Base-by-base conservation (phyloP, 2,888 invertebrate genomes). In the Zygothrica quintamaculata region DNA sequence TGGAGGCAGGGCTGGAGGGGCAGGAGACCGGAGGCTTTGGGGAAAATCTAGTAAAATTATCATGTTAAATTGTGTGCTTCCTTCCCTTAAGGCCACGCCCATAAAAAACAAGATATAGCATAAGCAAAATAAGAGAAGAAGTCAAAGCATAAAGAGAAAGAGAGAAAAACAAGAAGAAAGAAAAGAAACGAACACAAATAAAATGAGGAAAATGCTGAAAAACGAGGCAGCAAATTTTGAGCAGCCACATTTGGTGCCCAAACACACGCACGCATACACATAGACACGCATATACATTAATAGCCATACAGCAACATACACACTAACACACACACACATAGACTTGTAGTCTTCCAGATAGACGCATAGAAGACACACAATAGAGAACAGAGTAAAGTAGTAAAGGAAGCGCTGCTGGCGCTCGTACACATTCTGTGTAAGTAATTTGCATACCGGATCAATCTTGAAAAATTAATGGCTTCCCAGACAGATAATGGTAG, bases 401-500 rank as follows among this genome's bases (percentile, higher is more conserved):
- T 65, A 59, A 60, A 74, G 80, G 80, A 82, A 77, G 62, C 76
- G 73, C 76, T 66, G 65, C 72, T 74, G 67, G 62, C 75, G 74
- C 75, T 72, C 67, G 69, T 72, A 65, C 76, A 84, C 79, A 80
- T 74, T 77, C 77, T 77, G 73, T 81, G 81, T 77, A 87, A 85
- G 87, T 88, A 87, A 88, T 88, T 88, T 88, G 88, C 88, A 89
- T 88, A 88, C 88, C 88, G 88, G 88, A 89, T 88, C 88, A 89
- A 89, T 88, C 88, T 88, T 88, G 81, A 88, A 88, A 84, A 88
- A 88, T 88, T 89, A 88, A 88, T 88, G 89, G 88, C 84, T 88
- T 88, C 86, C 88, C 88, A 87, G 87, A 80, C 84, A 88, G 88
- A 89, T 88, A 88, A 88, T 80, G 82, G 85, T 78, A 81, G 70